phyloP scores from a whole-genome alignment of 2,888 invertebrate species.

The Erebia aethiops region DNA sequence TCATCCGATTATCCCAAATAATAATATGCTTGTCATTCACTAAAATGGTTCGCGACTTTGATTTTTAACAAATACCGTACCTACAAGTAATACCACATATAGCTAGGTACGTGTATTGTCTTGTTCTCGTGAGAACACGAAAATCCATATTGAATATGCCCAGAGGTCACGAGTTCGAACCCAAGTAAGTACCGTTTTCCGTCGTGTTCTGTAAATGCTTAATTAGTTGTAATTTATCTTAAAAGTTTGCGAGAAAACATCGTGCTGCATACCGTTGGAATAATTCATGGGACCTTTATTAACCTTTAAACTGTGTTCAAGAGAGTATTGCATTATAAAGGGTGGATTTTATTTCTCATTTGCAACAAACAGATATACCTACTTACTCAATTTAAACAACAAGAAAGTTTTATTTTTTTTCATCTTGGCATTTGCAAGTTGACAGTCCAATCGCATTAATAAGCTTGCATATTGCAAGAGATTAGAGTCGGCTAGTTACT shows the following conservation, averaged over 20 bases:
- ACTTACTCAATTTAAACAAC: background rate
- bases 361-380: background rate
- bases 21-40: too few relatives aligned
- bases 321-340: constrained; percentile 3
- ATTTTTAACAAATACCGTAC: background rate
- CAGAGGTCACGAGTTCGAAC: constrained; percentile 24
- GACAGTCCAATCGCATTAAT: too few relatives aligned
- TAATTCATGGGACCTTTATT: constrained; percentile 31
- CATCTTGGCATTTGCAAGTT: background rate
- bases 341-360: background rate
- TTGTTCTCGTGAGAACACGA: constrained; percentile 27
- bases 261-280: constrained; percentile 33
- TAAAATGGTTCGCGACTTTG: background rate
- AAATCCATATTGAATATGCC: constrained; percentile 26
- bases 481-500: too few relatives aligned
- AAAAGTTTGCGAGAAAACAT: constrained; percentile 30
- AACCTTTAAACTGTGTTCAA: constrained; percentile 33
- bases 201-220: constrained; percentile 30
- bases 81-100: background rate
- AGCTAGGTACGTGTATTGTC: background rate
- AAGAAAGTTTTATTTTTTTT: background rate
- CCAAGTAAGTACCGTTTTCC: constrained; percentile 28
- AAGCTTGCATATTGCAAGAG: too few relatives aligned
- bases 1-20: too few relatives aligned
- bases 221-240: constrained; percentile 38